Evolutionary conservation across 53 echinoderm and acorn worm genomes (phyloP).

Genomic region (Antedon mediterranea): DNA sequence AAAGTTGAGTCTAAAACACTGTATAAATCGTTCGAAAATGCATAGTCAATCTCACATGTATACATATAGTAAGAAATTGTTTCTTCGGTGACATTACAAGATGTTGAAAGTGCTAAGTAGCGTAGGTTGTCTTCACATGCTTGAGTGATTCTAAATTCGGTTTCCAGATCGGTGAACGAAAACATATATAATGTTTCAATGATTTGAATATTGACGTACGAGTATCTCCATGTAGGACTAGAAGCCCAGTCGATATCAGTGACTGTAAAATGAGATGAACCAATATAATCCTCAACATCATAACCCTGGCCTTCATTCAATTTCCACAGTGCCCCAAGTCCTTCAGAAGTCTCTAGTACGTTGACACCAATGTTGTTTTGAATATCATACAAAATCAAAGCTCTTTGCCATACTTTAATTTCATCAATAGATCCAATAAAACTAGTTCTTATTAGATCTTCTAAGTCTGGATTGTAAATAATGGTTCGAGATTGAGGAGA

Average conservation of each 20-base stretch:
- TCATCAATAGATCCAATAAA: conserved; percentile 59
- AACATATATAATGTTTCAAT: conserved; percentile 33
- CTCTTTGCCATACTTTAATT: conserved; percentile 55
- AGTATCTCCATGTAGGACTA: conserved; percentile 58
- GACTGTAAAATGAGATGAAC: conserved; percentile 28
- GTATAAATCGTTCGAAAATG: conserved; percentile 38
- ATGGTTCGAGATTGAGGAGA: conserved; percentile 3
- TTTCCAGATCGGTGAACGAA: conserved; percentile 10
- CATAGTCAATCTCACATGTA: conserved; percentile 51
- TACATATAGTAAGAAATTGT: conserved; percentile 3
- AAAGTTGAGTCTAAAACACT: conserved; percentile 35
- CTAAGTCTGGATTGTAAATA: background rate
- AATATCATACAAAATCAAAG: conserved; percentile 30
- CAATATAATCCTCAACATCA: conserved; percentile 30
- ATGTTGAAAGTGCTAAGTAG: conserved; percentile 10
- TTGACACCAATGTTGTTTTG: conserved; percentile 18
- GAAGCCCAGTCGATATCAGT: conserved; percentile 17
- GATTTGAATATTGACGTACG: conserved; percentile 23
- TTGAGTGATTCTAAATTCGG: conserved; percentile 8
- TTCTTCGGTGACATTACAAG: conserved; percentile 14
- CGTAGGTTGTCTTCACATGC: conserved; percentile 24
- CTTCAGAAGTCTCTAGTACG: conserved; percentile 20
- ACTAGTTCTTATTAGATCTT: background rate
- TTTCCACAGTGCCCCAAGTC: conserved; percentile 53
- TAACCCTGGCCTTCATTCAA: conserved; percentile 71